phyloP scores from a whole-genome alignment of 2,888 invertebrate genomes.

The Ophion slaviceki region DNA sequence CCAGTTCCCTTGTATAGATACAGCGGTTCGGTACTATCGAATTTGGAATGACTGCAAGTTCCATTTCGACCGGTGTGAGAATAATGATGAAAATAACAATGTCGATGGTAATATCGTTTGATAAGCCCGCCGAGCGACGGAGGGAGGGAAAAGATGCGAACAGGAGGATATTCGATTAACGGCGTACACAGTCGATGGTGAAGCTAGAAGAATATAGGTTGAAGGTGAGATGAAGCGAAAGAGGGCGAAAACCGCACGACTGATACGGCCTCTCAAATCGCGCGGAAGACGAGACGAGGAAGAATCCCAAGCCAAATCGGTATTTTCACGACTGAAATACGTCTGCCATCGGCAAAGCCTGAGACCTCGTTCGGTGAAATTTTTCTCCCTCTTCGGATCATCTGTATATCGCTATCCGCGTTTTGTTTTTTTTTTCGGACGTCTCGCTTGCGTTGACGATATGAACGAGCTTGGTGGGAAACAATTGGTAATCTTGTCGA shows the following conservation, averaged over 20 bases:
- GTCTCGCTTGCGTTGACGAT: conserved; percentile 44
- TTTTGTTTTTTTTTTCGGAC: conserved; percentile 31
- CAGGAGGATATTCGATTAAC: conserved; percentile 40
- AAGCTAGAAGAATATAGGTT: conserved; percentile 11
- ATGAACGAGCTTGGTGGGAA: conserved; percentile 36
- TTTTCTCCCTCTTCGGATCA: not conserved
- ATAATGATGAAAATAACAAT: conserved; percentile 33
- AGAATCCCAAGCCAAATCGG: conserved; percentile 68
- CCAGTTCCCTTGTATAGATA: not conserved
- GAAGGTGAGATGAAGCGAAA: conserved; percentile 54
- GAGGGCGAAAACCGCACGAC: conserved; percentile 58
- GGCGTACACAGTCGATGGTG: conserved; percentile 6
- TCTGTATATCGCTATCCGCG: conserved; percentile 25
- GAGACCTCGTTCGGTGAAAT: conserved; percentile 14
- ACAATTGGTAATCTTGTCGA: conserved; percentile 48
- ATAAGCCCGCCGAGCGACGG: not conserved
- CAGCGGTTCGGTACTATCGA: conserved; percentile 4
- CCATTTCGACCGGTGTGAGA: not conserved
- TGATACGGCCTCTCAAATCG: conserved; percentile 68
- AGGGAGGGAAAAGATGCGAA: not conserved
- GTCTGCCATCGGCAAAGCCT: conserved; percentile 64
- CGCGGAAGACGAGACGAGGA: conserved; percentile 68
- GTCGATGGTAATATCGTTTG: conserved; percentile 20
- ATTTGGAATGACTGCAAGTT: conserved; percentile 1
- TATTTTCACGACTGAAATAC: conserved; percentile 68